Base-by-base conservation (phyloP, 2,113 vertebrate genomes). In the Sialia sialis region DNA sequence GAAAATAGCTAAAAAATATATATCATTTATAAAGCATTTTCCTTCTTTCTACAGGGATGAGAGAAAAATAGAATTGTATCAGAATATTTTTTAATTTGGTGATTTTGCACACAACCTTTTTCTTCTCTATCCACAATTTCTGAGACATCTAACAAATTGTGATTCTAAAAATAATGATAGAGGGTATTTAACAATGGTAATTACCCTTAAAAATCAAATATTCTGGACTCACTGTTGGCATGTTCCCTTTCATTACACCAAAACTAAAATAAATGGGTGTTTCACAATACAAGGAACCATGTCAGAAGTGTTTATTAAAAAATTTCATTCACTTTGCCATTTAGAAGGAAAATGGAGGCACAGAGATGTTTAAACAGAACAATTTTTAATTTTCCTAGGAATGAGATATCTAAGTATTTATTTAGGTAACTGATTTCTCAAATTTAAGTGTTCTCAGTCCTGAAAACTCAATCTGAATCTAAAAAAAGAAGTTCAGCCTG, bases 1-100 rank as follows among this genome's bases (percentile, higher is more conserved):
- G 36, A 89, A 84, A 87, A 66, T 4, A 86, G 16, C 7, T 25
- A 44, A 81, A 81, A 87, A 8, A 10, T 30, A 16, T 2, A 16
- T 2, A 1, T 46, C 1, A 46, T 2, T 52, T 13, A 59, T 16
- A 55, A 39, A 62, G 9, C 1, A 2, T 68, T 60, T 63, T 73
- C 8, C 55, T 48, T 64, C 74, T 58, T 62, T 54, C 12, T 46
- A 11, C 1, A 7, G 5, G 13, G 7, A 75, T 6, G 5, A 87
- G 38, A 74, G 4, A 13, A 62, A 8, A 73, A 67, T 43, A 66
- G 80, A 73, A 66, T 18, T 34, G 17, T 21, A 5, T 38, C 22
- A 51, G 48, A 56, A 23, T 75, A 38, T 16, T 68, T 82, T 88
- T 75, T 13, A 36, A 38, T 78, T 43, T 74, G 4, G 23, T 46